Evolutionary conservation across 2,888 invertebrate genomes (phyloP), one percentile per base, ranked within the genome.

Genomic region (Eupithecia abbreviata): DNA sequence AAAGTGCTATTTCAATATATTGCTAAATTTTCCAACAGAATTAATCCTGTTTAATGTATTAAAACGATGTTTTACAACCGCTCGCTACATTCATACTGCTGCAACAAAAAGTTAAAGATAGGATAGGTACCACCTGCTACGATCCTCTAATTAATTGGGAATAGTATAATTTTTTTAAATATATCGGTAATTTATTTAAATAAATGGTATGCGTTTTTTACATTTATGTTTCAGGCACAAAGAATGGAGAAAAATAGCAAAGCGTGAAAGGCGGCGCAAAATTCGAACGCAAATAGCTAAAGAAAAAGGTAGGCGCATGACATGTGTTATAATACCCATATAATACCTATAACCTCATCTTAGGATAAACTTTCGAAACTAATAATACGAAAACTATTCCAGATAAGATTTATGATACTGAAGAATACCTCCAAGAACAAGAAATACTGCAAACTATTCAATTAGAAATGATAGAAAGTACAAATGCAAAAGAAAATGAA

Each of bases 211-310:
- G 30, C 30, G 30, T 30, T 30, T 65, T 3, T 65, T 41, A 30
- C 9, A 58, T 65, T 13, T 41, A 10, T 42, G 9, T 79, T 75
- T 10, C 43, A 96, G 96, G 83, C 97, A 97, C 90, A 96, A 95
- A 85, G 95, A 96, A 87, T 98, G 98, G 97, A 96, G 98, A 83
- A 96, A 96, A 91, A 85, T 96, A 79, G 97, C 96, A 0, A 98
- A 98, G 91, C 97, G 96, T 85, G 93, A 96, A 84, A 96, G 98
- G 90, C 95, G 98, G 78, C 96, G 96, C 89, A 95, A 95, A 76
- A 93, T 96, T 78, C 94, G 98, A 71, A 96, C 95, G 80, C 86
- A 89, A 82, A 84, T 89, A 74, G 98, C 98, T 2, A 93, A 91
- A 82, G 88, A 95, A 84, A 95, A 96, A 81, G 96, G 97, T 87